Evolutionary conservation across 2,888 invertebrate genomes (phyloP).

Genomic region (Venusia cambrica): DNA sequence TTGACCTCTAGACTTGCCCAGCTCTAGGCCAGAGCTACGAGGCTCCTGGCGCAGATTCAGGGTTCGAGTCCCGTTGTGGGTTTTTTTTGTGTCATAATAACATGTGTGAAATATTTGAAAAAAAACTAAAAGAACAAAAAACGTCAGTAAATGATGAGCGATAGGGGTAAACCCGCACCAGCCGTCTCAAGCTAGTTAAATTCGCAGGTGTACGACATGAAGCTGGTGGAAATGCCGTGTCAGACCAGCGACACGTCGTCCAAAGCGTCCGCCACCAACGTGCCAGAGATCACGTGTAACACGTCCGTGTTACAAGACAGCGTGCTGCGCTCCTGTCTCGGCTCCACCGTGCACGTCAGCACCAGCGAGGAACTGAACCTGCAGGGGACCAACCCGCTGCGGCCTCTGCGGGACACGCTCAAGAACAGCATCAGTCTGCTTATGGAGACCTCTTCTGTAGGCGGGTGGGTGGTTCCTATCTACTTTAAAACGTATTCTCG

Average conservation of each 20-base stretch:
- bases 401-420: conserved; percentile 64
- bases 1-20: too few relatives aligned
- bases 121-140: too few relatives aligned
- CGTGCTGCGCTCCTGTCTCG: conserved; percentile 56
- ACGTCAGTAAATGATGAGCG: too few relatives aligned
- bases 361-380: conserved; percentile 65
- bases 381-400: conserved; percentile 58
- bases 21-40: too few relatives aligned
- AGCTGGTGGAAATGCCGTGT: conserved; percentile 59
- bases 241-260: conserved; percentile 45
- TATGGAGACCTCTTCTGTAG: conserved; percentile 58
- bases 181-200: too few relatives aligned
- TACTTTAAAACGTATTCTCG: too few relatives aligned
- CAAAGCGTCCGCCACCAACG: conserved; percentile 35
- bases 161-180: too few relatives aligned
- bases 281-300: conserved; percentile 34
- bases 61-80: too few relatives aligned
- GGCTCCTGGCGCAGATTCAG: too few relatives aligned
- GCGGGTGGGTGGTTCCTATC: conserved; percentile 47
- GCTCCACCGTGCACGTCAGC: conserved; percentile 63
- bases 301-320: conserved; percentile 54
- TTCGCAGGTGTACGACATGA: conserved; percentile 64
- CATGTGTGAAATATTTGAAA: too few relatives aligned
- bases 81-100: too few relatives aligned
- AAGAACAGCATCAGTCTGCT: conserved; percentile 70